phyloP scores from a whole-genome alignment of 2,113 vertebrate genomes.

The Malurus elegans region DNA sequence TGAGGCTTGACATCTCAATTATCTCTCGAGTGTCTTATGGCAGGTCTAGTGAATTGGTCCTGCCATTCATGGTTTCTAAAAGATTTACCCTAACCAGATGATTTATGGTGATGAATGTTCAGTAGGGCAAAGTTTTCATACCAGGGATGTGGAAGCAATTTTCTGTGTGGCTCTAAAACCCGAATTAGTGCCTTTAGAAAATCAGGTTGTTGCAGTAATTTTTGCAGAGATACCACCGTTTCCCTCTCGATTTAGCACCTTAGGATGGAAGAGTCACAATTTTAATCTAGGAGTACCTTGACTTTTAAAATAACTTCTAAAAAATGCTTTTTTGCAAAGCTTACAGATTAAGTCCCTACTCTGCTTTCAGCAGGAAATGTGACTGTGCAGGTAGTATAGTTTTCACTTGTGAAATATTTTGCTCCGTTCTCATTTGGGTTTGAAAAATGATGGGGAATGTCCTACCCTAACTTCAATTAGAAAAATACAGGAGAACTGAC shows the following conservation, averaged over 20 bases:
- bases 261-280: not conserved
- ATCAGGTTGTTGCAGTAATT: not conserved
- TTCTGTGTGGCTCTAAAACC: not conserved
- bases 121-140: not conserved
- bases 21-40: not conserved
- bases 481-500: not conserved
- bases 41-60: not conserved
- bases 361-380: not conserved
- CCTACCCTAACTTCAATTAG: not conserved
- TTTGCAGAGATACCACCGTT: not conserved
- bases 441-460: not conserved
- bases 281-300: not conserved
- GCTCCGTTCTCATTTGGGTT: not conserved
- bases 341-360: not conserved
- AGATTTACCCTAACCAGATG: not conserved
- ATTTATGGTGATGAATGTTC: not conserved
- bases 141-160: not conserved
- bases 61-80: not conserved
- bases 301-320: not conserved
- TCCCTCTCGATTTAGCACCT: not conserved
- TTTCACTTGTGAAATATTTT: not conserved
- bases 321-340: not conserved
- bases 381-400: not conserved
- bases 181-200: not conserved
- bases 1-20: conserved; percentile 29